Percentiles rank a stretch among this genome's conserved stretches.
phyloP scores from a whole-genome alignment of 30 jellyfish, hydroid and myxozoan genomes.

The Hydractinia echinata region DNA sequence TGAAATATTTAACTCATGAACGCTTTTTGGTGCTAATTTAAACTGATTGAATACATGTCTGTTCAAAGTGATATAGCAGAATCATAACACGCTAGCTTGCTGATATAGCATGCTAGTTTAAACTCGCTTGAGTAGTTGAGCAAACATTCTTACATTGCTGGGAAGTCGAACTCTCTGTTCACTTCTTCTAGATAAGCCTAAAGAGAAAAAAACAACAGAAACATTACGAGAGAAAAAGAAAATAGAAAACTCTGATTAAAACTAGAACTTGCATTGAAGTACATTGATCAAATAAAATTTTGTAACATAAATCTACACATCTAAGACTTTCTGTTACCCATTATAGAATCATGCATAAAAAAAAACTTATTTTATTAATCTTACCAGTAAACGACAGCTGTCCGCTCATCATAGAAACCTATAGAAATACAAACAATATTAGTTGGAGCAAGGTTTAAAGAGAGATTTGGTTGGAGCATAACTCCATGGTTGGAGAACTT shows the following conservation, averaged over 20 bases:
- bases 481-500: too few relatives aligned
- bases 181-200: constrained; percentile 78
- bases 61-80: too few relatives aligned
- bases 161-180: constrained; percentile 77
- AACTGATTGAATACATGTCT: too few relatives aligned
- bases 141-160: constrained; percentile 53
- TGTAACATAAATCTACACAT: not conserved
- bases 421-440: not conserved
- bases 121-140: not conserved
- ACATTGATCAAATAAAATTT: not conserved
- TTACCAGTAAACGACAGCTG: constrained; percentile 77
- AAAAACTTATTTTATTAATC: not conserved
- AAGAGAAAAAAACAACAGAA: not conserved
- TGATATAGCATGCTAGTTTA: too few relatives aligned
- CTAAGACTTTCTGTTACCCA: too few relatives aligned
- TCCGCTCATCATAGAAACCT: constrained; percentile 71
- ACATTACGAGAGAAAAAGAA: not conserved
- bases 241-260: not conserved
- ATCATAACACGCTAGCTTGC: too few relatives aligned
- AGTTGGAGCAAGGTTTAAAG: too few relatives aligned
- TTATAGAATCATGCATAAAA: too few relatives aligned
- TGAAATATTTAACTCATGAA: too few relatives aligned
- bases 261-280: not conserved
- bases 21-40: too few relatives aligned
- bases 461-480: too few relatives aligned